Conservation (phyloP, 2,888 invertebrate genomes). For the Mylabris sibirica region DNA sequence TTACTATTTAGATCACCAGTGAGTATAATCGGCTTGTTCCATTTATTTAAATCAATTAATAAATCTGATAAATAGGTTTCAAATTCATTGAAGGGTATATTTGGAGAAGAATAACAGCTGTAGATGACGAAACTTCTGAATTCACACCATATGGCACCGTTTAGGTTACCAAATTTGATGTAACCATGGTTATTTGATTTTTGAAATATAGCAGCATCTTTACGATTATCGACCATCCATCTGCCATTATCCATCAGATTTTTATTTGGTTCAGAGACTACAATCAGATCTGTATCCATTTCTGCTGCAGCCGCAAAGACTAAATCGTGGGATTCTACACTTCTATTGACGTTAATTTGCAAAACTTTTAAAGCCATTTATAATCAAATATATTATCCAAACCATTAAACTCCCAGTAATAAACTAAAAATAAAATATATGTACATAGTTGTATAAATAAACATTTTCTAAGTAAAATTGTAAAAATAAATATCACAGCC, state of each 20-base stretch:
- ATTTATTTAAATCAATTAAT: neutral
- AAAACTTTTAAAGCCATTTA: conserved; percentile 16
- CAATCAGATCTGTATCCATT: conserved; percentile 22
- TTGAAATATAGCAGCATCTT: neutral
- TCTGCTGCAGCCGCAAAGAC: conserved; percentile 14
- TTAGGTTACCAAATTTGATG: neutral
- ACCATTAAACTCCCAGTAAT: no score
- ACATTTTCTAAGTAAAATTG: no score
- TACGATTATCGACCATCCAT: neutral
- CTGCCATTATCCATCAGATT: neutral
- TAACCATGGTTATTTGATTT: neutral
- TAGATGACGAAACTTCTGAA: neutral
- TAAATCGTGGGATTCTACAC: conserved; percentile 26
- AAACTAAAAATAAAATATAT: no score
- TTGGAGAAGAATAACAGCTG: neutral
- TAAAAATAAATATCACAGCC: no score
- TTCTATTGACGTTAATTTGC: conserved; percentile 25
- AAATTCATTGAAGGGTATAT: neutral
- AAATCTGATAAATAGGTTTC: neutral
- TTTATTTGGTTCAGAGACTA: conserved; percentile 28
- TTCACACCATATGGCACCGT: neutral
- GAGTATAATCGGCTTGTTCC: conserved; percentile 9
- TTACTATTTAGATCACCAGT: conserved; percentile 30
- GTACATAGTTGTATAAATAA: no score
- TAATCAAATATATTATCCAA: no score